Evolutionary conservation across 2,888 invertebrate species (phyloP), one percentile per base, ranked within the genome.

Genomic region (Sphaerophoria rueppellii): DNA sequence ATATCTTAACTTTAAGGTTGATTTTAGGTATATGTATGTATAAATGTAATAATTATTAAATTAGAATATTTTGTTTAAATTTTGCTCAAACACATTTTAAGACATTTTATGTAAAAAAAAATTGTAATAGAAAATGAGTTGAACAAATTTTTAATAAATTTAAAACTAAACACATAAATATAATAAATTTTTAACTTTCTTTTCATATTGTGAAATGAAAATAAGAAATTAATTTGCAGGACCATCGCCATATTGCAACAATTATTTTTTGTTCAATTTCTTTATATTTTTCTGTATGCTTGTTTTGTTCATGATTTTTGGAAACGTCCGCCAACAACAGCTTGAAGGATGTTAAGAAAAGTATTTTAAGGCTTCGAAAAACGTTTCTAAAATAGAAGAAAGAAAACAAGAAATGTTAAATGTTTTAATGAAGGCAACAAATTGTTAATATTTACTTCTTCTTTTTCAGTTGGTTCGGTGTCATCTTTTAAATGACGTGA

Each of bases 401-500:
- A n/a, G n/a, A 34, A 1, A 6, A 16, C 52, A 7, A 37, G 0
- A 40, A 57, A 14, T 32, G 2, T 43, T 43, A 69, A 7, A 6
- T 34, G 32, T 6, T n/a, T 37, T 46, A 43, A n/a, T 4, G 24
- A 5, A 54, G 2, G 4, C 14, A 9, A 3, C 1, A 9, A 14
- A 46, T 61, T 0, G 55, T n/a, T 5, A 4, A 32, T 50, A 14
- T 16, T 6, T 89, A 91, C 91, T 89, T 91, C 91, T 75, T 91
- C 91, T 35, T 89, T 88, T 79, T 89, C 89, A 70, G 90, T 89
- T 87, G 89, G 88, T 79, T 91, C 91, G n/a, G 86, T 72, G 48
- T 73, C 83, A 71, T 91, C 91, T 72, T 90, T 90, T 58, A 91
- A 87, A 89, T 94, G 94, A 80, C 95, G 94, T 73, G 93, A 93